phyloP scores from a whole-genome alignment of 2,797 vertebrate genomes.

The Lacerta viridis region DNA sequence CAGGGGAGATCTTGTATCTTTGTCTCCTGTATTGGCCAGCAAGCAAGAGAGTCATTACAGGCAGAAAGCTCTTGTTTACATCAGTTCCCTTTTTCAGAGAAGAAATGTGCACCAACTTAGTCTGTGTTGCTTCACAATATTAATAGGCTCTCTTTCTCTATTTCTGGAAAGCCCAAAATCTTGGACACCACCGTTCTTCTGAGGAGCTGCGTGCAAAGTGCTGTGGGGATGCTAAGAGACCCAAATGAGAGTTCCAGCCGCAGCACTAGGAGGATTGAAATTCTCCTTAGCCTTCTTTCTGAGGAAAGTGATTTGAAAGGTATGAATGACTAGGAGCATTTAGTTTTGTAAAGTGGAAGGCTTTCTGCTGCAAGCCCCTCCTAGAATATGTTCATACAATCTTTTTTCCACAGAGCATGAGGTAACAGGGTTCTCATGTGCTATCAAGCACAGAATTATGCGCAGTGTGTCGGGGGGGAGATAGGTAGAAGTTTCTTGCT shows the following conservation, averaged over 20 bases:
- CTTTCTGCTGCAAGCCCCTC: background rate
- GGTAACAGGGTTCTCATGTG: background rate
- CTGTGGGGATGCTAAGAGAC: conserved; percentile 91
- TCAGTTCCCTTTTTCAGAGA: background rate
- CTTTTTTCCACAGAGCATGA: background rate
- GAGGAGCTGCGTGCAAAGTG: conserved; percentile 91
- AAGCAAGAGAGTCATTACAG: background rate
- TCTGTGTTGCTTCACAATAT: background rate
- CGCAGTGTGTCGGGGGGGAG: too few species aligned
- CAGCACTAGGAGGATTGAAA: conserved; percentile 86
- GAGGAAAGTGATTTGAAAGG: conserved; percentile 79
- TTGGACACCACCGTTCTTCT: conserved; percentile 91
- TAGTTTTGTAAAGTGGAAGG: background rate
- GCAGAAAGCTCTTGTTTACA: background rate
- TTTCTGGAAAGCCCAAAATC: conserved; percentile 50
- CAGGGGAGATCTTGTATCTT: background rate
- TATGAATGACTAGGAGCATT: conserved; percentile 50
- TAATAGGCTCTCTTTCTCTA: background rate
- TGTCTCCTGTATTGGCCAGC: background rate
- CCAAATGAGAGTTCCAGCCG: conserved; percentile 78
- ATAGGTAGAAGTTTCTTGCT: background rate
- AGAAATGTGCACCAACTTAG: background rate
- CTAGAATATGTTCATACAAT: background rate
- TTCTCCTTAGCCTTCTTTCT: conserved; percentile 87
- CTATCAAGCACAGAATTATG: background rate